Evolutionary conservation across 2,113 vertebrate species (phyloP).

Genomic region (Cinclus mexicanus): DNA sequence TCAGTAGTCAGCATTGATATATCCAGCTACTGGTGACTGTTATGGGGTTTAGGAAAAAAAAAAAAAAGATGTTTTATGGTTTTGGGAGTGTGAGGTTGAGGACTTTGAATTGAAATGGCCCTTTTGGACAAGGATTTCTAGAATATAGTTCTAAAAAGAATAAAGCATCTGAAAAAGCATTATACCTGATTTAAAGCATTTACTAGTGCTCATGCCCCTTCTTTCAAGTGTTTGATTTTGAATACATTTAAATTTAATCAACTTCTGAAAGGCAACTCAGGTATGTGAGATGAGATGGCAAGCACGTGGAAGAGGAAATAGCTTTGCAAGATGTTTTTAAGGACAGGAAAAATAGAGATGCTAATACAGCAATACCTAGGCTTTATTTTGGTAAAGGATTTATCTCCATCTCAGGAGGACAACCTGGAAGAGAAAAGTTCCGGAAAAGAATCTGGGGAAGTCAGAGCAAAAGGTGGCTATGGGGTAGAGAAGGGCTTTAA

Average conservation of each 20-base stretch:
- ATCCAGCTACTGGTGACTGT: background rate
- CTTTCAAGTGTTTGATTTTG: background rate
- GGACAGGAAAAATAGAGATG: background rate
- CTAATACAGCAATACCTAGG: background rate
- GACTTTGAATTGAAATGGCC: background rate
- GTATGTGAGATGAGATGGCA: background rate
- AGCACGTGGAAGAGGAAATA: background rate
- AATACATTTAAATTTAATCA: background rate
- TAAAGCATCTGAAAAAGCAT: background rate
- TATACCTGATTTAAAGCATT: background rate
- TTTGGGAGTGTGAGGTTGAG: background rate
- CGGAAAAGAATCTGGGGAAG: background rate
- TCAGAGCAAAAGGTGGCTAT: background rate
- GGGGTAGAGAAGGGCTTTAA: background rate
- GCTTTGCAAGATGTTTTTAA: background rate
- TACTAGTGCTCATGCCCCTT: background rate
- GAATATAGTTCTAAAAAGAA: background rate
- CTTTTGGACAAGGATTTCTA: background rate
- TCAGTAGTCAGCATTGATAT: background rate
- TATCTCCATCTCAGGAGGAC: background rate
- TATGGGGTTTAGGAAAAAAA: background rate
- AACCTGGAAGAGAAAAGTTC: background rate
- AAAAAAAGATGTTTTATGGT: background rate
- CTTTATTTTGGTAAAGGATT: background rate
- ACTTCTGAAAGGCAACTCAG: background rate